Base-by-base conservation (phyloP, 2,888 invertebrate species). In the Unio pictorum region DNA sequence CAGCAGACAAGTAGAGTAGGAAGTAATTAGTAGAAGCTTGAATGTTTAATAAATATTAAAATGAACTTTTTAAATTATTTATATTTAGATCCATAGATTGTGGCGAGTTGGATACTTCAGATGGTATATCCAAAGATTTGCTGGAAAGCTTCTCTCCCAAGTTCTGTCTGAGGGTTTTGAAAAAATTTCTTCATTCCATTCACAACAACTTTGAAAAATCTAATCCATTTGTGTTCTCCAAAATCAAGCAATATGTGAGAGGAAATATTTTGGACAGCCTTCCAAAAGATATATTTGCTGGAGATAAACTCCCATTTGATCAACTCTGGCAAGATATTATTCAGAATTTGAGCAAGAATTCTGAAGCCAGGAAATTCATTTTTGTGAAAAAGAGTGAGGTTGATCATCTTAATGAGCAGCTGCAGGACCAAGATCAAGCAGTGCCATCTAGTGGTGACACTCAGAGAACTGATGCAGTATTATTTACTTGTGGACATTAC, bases 401-500 rank as follows among this genome's bases (percentile, higher is more conserved):
- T n/a, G 83, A 86, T 30, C 78, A 83, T 45, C 75, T 87, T 15
- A 73, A 78, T 20, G 83, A 81, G 61, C 78, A 80, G 63, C 68
- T 79, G 7, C 63, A 68, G 26, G 67, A 71, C 26, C 30, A 74
- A 23, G 72, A 69, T 65, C 67, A 68, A 23, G 17, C 55, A 20
- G 56, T 34, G 28, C n/a, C 23, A 56, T 15, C 30, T 55, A 62
- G 57, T 34, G 61, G 55, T 62, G 68, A 73, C 30, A 67, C 67
- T 18, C 69, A 73, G 57, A 66, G 69, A 58, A 66, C 69, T 17
- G 65, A 73, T 18, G 73, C 78, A 15, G 81, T 84, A 7, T 71
- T 86, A 56, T 88, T 88, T 69, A 85, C 86, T 11, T 88, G 88
- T 78, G 87, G 88, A 5, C 88, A 88, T 76, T 81, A 85, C 70